Evolutionary conservation across 1,140 invertebrate species (phyloP).

Genomic region (Nymphalis io): DNA sequence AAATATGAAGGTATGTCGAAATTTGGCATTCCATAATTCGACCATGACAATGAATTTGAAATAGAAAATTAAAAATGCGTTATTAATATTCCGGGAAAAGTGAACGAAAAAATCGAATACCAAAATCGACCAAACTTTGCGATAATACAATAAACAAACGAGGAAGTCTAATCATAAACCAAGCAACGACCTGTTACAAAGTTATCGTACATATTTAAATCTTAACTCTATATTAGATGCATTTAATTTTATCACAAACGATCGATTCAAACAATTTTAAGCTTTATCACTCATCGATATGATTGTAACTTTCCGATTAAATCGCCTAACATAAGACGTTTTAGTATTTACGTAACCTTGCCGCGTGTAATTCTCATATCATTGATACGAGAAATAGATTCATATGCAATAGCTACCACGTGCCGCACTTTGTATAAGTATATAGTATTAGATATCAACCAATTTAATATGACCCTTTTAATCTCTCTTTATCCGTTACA

Average conservation of each 20-base stretch:
- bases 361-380: constrained; percentile 29
- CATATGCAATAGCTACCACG: constrained; percentile 38
- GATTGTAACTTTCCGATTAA: background rate
- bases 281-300: background rate
- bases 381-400: constrained; percentile 39
- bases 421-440: constrained; percentile 6
- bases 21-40: too few species aligned
- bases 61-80: too few species aligned
- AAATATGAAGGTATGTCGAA: too few species aligned
- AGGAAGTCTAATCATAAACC: constrained; percentile 50
- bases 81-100: background rate
- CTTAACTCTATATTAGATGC: constrained; percentile 45
- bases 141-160: constrained; percentile 53
- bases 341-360: background rate
- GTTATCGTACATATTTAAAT: constrained; percentile 59
- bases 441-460: constrained; percentile 6
- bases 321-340: background rate
- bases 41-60: too few species aligned
- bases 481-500: background rate
- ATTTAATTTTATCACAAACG: constrained; percentile 47
- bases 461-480: constrained; percentile 32
- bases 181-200: constrained; percentile 56
- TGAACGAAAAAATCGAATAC: background rate
- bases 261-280: background rate
- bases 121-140: background rate